A percentile compares a stretch with the other conserved stretches of the same genome.
Conservation (phyloP, 2,113 vertebrate genomes). For the Python bivittatus region DNA sequence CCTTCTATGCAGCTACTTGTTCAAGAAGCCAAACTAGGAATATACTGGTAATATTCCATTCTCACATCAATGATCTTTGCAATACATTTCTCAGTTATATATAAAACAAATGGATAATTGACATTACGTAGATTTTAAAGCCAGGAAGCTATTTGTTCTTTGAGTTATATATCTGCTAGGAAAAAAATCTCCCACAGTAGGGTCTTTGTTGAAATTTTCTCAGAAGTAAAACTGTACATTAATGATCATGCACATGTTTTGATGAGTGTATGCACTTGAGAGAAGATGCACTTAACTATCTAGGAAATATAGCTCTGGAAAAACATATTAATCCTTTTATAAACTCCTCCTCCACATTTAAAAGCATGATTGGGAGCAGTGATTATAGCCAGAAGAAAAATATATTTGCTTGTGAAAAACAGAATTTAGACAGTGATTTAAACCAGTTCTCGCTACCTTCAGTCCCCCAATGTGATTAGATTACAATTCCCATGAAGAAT, state of each 20-base stretch:
- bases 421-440: not conserved
- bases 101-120: not conserved
- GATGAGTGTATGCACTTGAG: not conserved
- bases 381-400: not conserved
- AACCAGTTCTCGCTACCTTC: not conserved
- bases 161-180: not conserved
- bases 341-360: not conserved
- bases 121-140: not conserved
- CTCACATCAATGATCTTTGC: not conserved
- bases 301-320: not conserved
- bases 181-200: not conserved
- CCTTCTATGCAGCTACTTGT: slow-evolving; percentile 99
- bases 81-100: not conserved
- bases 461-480: not conserved
- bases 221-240: not conserved
- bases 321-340: not conserved
- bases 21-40: slow-evolving; percentile 65
- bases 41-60: not conserved
- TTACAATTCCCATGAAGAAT: not conserved
- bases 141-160: not conserved
- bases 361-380: not conserved
- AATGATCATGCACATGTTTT: not conserved
- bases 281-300: not conserved
- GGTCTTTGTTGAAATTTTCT: not conserved
- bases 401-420: not conserved